These are phyloP conservation scores for Stratiolaelaps scimitus DNA, from an alignment of 1,140 invertebrate species.

Conservation along the genomic window DNA sequence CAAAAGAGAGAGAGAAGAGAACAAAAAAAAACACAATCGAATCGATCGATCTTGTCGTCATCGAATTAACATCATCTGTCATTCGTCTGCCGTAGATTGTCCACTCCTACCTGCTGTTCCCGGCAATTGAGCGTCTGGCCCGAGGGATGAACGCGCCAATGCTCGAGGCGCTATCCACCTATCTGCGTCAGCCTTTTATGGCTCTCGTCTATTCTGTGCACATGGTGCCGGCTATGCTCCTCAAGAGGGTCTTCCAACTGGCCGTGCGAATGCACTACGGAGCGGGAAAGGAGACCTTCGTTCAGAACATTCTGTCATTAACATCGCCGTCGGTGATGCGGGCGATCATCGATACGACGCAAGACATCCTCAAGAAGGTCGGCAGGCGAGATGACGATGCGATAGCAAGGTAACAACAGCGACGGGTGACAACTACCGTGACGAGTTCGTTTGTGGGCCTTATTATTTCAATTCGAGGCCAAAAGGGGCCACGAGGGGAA, in stretches of 20 bases:
- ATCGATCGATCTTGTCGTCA: too few species aligned
- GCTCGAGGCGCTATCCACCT: slow-evolving; percentile 38
- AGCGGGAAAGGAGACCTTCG: slow-evolving; percentile 36
- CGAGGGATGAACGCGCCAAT: slow-evolving; percentile 39
- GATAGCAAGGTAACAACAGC: slow-evolving; percentile 4
- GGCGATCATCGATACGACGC: slow-evolving; percentile 38
- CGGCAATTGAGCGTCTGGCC: slow-evolving; percentile 42
- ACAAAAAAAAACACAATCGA: too few species aligned
- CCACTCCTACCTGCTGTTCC: slow-evolving; percentile 39
- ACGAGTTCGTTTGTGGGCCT: too few species aligned
- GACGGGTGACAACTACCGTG: too few species aligned
- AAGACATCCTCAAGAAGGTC: slow-evolving; percentile 36
- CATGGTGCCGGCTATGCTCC: slow-evolving; percentile 35
- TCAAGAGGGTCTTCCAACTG: slow-evolving; percentile 34
- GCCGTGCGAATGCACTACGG: slow-evolving; percentile 32
- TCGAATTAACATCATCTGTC: too few species aligned
- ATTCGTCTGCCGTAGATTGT: slow-evolving; percentile 15
- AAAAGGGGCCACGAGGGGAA: too few species aligned
- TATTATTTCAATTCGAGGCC: too few species aligned
- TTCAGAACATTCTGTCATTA: slow-evolving; percentile 34
- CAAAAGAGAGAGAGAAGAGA: too few species aligned
- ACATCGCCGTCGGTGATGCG: slow-evolving; percentile 38
- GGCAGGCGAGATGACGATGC: slow-evolving; percentile 13
- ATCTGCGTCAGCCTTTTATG: slow-evolving; percentile 39
- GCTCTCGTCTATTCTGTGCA: slow-evolving; percentile 36